These are phyloP conservation scores for Cryptus armator DNA, from an alignment of 2,888 invertebrate genomes.

Conservation along the genomic window DNA sequence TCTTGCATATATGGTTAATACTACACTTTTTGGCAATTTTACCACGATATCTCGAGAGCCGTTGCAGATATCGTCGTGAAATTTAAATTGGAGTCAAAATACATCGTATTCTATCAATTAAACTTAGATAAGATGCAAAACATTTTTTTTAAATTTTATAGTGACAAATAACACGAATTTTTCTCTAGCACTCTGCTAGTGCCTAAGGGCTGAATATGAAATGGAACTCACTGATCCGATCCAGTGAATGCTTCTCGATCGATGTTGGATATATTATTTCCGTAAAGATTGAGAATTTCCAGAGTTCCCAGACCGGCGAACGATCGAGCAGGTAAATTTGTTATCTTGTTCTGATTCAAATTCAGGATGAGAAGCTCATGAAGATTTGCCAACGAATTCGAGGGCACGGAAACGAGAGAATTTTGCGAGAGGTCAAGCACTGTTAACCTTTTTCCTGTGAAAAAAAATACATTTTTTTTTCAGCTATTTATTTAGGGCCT, in stretches of 20 bases:
- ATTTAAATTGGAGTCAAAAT: too few relatives aligned
- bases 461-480: background rate
- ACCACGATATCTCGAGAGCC: too few relatives aligned
- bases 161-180: too few relatives aligned
- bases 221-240: constrained; percentile 91
- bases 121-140: too few relatives aligned
- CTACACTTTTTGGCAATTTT: too few relatives aligned
- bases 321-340: constrained; percentile 91
- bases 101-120: too few relatives aligned
- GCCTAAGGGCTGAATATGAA: background rate
- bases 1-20: too few relatives aligned
- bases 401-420: constrained; percentile 92
- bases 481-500: too few relatives aligned
- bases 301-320: constrained; percentile 95
- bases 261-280: constrained; percentile 92
- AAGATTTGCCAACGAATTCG: constrained; percentile 92
- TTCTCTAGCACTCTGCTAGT: too few relatives aligned
- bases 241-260: constrained; percentile 95
- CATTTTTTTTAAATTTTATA: too few relatives aligned
- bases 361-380: constrained; percentile 94
- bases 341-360: constrained; percentile 95
- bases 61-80: too few relatives aligned
- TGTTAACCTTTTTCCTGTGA: constrained; percentile 93
- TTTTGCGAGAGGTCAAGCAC: constrained; percentile 96
- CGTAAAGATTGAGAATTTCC: constrained; percentile 94